A percentile compares a stretch with the other conserved stretches of the same genome.
Conservation (phyloP, 2,888 invertebrate species). For the Tuta absoluta region DNA sequence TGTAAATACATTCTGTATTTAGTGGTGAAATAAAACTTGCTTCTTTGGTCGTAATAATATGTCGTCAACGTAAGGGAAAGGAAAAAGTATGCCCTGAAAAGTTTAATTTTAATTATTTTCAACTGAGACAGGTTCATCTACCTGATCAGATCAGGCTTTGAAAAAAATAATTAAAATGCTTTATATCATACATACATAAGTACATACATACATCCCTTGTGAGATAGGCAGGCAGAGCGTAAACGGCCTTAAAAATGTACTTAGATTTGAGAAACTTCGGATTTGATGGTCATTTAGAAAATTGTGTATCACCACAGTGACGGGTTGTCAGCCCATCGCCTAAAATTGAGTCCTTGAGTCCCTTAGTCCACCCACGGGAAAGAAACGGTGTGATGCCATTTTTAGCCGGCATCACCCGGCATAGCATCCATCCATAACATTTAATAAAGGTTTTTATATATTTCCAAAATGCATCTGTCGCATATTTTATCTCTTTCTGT, state of each 20-base stretch:
- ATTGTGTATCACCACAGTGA: too few relatives aligned
- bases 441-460: neutral
- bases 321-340: too few relatives aligned
- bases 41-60: neutral
- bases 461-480: constrained; percentile 6
- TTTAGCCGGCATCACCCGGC: too few relatives aligned
- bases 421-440: neutral
- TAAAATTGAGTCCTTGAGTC: too few relatives aligned
- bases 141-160: neutral
- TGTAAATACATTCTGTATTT: neutral
- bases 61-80: neutral
- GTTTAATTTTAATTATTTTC: neutral
- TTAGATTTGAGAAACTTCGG: too few relatives aligned
- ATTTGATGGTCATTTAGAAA: too few relatives aligned
- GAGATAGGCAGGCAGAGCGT: too few relatives aligned
- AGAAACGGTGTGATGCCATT: too few relatives aligned
- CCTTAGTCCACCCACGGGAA: too few relatives aligned
- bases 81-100: neutral
- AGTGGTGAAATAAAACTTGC: neutral
- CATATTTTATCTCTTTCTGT: constrained; percentile 10
- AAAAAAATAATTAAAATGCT: neutral
- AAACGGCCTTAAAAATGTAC: too few relatives aligned
- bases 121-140: neutral
- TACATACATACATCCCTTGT: too few relatives aligned
- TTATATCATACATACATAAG: too few relatives aligned